Conservation (phyloP, 2,797 vertebrate species). For the Chiloscyllium punctatum region DNA sequence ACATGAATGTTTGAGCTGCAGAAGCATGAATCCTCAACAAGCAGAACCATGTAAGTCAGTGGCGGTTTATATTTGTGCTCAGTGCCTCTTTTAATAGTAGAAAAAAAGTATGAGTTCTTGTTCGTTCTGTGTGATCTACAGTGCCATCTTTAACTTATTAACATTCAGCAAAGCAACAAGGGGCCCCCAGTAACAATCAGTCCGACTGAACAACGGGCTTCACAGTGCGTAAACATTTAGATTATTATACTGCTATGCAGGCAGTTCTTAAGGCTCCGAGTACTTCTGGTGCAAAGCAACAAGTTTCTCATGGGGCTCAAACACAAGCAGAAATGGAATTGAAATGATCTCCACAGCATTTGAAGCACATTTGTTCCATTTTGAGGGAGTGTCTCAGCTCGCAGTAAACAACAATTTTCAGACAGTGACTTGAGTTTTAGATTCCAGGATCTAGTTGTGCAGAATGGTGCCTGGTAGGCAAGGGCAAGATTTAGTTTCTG, state of each 20-base stretch:
- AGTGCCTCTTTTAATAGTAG: background rate
- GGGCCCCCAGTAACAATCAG: background rate
- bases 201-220: background rate
- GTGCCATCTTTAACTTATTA: background rate
- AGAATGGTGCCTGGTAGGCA: background rate
- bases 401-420: background rate
- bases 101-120: background rate
- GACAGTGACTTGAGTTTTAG: background rate
- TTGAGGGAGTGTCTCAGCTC: background rate
- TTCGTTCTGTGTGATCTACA: background rate
- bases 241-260: background rate
- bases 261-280: background rate
- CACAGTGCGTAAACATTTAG: background rate
- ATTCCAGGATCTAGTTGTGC: background rate
- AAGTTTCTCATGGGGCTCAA: background rate
- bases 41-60: background rate
- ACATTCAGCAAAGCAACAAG: background rate
- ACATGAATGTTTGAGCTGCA: background rate
- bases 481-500: background rate
- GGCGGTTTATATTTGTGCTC: background rate
- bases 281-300: background rate
- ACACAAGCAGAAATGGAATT: background rate
- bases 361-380: background rate
- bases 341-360: background rate
- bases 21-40: conserved; percentile 7